These are phyloP conservation scores for Pheucticus melanocephalus DNA, from an alignment of 2,113 vertebrate genomes.

Conservation along the genomic window DNA sequence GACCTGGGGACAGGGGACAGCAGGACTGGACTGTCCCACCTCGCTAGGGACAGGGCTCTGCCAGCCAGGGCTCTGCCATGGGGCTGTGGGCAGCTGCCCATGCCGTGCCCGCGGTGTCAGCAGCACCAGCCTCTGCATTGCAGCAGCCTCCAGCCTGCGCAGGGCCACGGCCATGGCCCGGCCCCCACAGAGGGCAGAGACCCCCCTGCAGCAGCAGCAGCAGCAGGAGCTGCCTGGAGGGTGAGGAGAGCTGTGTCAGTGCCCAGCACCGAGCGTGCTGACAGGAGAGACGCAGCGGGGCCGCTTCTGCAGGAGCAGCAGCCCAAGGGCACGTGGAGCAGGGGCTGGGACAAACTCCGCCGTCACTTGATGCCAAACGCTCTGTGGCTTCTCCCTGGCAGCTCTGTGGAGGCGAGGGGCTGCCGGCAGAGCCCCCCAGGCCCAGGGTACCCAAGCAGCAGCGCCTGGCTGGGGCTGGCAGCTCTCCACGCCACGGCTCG, in stretches of 20 bases:
- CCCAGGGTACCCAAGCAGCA: fast-evolving
- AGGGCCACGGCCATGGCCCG: neutral
- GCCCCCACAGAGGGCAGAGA: neutral
- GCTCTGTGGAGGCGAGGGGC: fast-evolving
- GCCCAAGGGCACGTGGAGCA: neutral
- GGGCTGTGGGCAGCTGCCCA: neutral
- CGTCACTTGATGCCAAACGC: neutral
- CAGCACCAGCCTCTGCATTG: conserved; percentile 42
- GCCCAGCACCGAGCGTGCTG: neutral
- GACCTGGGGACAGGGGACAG: neutral
- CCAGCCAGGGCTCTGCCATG: neutral
- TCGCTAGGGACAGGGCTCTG: neutral
- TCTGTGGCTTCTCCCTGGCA: neutral
- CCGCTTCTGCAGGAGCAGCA: neutral
- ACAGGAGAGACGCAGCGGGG: neutral
- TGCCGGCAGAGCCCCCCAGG: neutral
- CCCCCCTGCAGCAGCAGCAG: neutral
- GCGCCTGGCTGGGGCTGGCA: neutral
- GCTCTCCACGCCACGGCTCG: neutral
- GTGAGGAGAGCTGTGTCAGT: neutral
- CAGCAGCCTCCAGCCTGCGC: conserved; percentile 13
- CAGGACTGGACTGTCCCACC: neutral
- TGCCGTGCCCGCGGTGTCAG: neutral
- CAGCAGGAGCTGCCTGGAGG: neutral
- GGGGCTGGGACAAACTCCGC: neutral